Conservation (phyloP, 2,797 vertebrate genomes). For the Neopelma chrysocephalum region DNA sequence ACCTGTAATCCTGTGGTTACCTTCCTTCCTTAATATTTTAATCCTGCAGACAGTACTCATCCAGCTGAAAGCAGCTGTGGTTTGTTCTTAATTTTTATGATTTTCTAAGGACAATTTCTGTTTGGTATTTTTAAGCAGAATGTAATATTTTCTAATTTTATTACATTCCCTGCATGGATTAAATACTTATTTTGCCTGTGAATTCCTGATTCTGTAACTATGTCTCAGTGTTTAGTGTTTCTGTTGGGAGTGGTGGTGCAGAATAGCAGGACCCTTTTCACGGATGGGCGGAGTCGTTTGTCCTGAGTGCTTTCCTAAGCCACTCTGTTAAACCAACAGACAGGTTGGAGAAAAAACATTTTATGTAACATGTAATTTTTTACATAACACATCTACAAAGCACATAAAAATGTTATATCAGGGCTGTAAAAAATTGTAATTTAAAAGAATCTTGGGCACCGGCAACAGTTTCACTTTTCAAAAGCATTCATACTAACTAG, state of each 20-base stretch:
- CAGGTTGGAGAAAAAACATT: not conserved
- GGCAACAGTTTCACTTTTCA: not conserved
- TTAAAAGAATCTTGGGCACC: not conserved
- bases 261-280: not conserved
- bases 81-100: not conserved
- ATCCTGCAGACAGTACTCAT: not conserved
- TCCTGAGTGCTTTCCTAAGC: not conserved
- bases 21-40: not conserved
- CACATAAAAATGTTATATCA: not conserved
- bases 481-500: not conserved
- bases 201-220: not conserved
- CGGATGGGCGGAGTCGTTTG: not conserved
- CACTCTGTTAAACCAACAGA: not conserved
- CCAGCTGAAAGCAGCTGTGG: not conserved
- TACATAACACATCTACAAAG: not conserved
- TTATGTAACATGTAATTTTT: accelerated
- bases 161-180: not conserved
- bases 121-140: not conserved
- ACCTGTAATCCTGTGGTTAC: not conserved
- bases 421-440: not conserved
- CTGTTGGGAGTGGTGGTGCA: not conserved
- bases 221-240: not conserved
- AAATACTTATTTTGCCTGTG: not conserved
- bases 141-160: not conserved
- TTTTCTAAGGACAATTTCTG: not conserved